phyloP scores from a whole-genome alignment of 2,888 invertebrate genomes.

The Cyclophora punctaria region DNA sequence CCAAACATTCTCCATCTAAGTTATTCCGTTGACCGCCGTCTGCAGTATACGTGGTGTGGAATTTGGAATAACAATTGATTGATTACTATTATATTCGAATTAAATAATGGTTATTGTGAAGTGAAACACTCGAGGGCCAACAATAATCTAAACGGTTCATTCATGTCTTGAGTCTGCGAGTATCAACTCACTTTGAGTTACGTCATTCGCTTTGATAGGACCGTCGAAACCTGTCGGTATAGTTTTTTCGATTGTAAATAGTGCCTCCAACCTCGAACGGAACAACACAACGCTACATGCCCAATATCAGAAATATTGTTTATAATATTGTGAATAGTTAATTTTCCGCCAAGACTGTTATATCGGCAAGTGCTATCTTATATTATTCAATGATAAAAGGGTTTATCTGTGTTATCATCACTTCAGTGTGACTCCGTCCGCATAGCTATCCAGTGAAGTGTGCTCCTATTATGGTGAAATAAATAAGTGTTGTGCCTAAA shows the following conservation, averaged over 20 bases:
- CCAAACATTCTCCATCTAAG: slow-evolving; percentile 46
- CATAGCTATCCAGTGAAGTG: slow-evolving; percentile 31
- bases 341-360: slow-evolving; percentile 21
- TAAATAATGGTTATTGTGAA: slow-evolving; percentile 14
- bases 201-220: slow-evolving; percentile 53
- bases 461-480: slow-evolving; percentile 22
- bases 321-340: slow-evolving; percentile 17
- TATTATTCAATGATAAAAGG: slow-evolving; percentile 40
- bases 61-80: slow-evolving; percentile 7
- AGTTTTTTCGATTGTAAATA: slow-evolving; percentile 64
- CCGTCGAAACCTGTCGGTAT: slow-evolving; percentile 55
- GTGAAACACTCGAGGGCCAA: slow-evolving; percentile 4
- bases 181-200: slow-evolving; percentile 37
- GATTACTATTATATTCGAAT: slow-evolving; percentile 11
- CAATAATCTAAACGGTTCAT: slow-evolving; percentile 12
- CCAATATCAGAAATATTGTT: slow-evolving; percentile 28
- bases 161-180: slow-evolving; percentile 30
- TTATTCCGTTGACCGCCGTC: slow-evolving; percentile 49
- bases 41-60: slow-evolving; percentile 36
- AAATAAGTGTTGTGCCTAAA: slow-evolving; percentile 26
- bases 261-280: slow-evolving; percentile 43
- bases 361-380: slow-evolving; percentile 47
- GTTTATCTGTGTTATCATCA: slow-evolving; percentile 39
- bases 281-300: slow-evolving; percentile 31
- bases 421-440: slow-evolving; percentile 38